Conservation (phyloP, 2,888 invertebrate species). For the Aplocera efformata region DNA sequence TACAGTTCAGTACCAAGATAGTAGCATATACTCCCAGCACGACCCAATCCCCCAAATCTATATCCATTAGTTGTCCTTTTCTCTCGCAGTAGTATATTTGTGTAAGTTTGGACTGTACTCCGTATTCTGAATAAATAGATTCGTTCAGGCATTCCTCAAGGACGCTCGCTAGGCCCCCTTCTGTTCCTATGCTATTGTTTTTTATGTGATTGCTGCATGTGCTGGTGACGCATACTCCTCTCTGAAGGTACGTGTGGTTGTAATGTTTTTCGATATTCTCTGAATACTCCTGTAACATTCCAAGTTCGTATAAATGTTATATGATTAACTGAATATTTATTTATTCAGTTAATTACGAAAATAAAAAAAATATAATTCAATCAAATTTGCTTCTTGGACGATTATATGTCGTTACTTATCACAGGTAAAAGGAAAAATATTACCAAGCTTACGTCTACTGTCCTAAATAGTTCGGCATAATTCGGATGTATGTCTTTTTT, state of each 20-base stretch:
- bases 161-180: slow-evolving; percentile 21
- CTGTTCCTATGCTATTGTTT: slow-evolving; percentile 17
- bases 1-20: slow-evolving; percentile 17
- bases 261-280: slow-evolving; percentile 31
- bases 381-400: too few species aligned
- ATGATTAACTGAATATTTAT: too few species aligned
- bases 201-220: slow-evolving; percentile 27
- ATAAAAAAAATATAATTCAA: too few species aligned
- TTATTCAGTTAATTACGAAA: too few species aligned
- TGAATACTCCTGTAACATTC: slow-evolving; percentile 37
- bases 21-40: slow-evolving; percentile 17
- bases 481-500: too few species aligned
- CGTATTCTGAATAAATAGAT: slow-evolving; percentile 26
- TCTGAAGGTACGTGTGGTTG: slow-evolving; percentile 34
- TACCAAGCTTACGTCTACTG: too few species aligned
- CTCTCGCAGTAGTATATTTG: slow-evolving; percentile 27
- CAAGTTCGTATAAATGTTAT: not conserved
- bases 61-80: slow-evolving; percentile 11
- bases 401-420: too few species aligned
- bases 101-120: slow-evolving; percentile 27
- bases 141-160: slow-evolving; percentile 37
- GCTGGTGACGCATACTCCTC: slow-evolving; percentile 34
- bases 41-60: slow-evolving; percentile 24
- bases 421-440: too few species aligned
- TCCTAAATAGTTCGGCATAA: too few species aligned